Evolutionary conservation across 2,888 invertebrate genomes (phyloP), one percentile per base, ranked within the genome.

Genomic region (Ferdinandea cuprea): DNA sequence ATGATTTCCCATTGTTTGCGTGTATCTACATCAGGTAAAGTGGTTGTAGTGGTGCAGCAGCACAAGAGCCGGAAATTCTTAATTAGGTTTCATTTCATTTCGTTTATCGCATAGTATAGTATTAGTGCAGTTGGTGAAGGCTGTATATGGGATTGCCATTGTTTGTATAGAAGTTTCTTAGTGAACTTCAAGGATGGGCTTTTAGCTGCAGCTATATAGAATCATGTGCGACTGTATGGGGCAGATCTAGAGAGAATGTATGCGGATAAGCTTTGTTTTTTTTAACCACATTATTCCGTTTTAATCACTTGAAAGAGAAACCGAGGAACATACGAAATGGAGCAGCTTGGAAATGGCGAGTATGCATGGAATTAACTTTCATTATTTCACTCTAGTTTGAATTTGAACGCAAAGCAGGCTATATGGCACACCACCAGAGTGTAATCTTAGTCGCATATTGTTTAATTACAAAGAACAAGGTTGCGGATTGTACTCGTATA

Each of bases 1-100:
- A 83, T 77, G 66, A 83, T 72, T 77, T 72, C 66, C 54, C 48
- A 77, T 83, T 72, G 81, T 83, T 66, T 56, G 77, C 42, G 66
- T 66, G 59, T 71, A 76, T 69, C 69, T 80, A 65, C 68, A 69
- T 59, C 65, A 66, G 66, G 65, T 65, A 65, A 66, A 71, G 61
- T 76, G 58, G 58, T 69, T 44, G 48, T 65, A 46, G 35, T 42
- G 15, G 46, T 63, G 44, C 63, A 25, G 44, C 63, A 25, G 44
- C 52, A 59, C 30, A 65, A 81, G 30, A 61, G 66, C 56, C 71
- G 81, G 81, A 83, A 83, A 77, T 72, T 83, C 81, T 77, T 77
- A 83, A 83, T 83, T 83, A 83, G 71, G 77, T 77, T 83, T 83
- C 56, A 61, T 72, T 83, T 83, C 77, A 83, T 83, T 77, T 77